Percentiles rank a stretch among this genome's conserved stretches.
Evolutionary conservation across 1,140 invertebrate genomes (phyloP).

Genomic region (Drosophila guanche): DNA sequence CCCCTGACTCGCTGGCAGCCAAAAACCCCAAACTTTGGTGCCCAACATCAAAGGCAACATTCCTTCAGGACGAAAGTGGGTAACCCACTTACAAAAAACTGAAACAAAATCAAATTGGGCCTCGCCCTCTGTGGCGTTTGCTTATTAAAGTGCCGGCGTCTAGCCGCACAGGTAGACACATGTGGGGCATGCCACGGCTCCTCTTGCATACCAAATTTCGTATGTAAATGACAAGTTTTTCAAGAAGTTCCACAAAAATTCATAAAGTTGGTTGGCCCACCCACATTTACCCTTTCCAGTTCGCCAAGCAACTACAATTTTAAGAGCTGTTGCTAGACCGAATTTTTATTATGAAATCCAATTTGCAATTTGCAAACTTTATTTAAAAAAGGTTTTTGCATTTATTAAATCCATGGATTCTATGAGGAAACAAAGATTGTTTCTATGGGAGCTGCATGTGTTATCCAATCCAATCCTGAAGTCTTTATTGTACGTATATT

Average conservation of each 20-base stretch:
- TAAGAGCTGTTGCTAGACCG: too few relatives aligned
- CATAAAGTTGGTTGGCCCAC: background rate
- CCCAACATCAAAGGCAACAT: slow-evolving; percentile 35
- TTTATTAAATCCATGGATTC: too few relatives aligned
- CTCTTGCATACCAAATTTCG: slow-evolving; percentile 28
- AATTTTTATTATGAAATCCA: too few relatives aligned
- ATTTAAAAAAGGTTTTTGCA: too few relatives aligned
- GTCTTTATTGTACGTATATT: too few relatives aligned
- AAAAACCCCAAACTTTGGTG: background rate
- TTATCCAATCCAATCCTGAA: too few relatives aligned
- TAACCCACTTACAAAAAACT: slow-evolving; percentile 39
- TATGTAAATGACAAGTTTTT: slow-evolving; percentile 20
- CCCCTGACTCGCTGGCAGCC: background rate
- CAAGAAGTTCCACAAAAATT: slow-evolving; percentile 29
- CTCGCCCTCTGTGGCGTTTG: slow-evolving; percentile 19
- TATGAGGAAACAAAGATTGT: too few relatives aligned
- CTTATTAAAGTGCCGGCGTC: slow-evolving; percentile 47
- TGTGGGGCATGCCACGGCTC: slow-evolving; percentile 3
- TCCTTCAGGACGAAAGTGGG: slow-evolving; percentile 24
- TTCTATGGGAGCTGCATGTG: too few relatives aligned
- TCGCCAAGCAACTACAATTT: too few relatives aligned
- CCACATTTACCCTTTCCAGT: too few relatives aligned
- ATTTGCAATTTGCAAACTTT: too few relatives aligned
- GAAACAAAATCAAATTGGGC: slow-evolving; percentile 23
- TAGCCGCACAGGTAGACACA: slow-evolving; percentile 17